phyloP scores from a whole-genome alignment of 2,888 invertebrate species.

The Amaurobius ferox region DNA sequence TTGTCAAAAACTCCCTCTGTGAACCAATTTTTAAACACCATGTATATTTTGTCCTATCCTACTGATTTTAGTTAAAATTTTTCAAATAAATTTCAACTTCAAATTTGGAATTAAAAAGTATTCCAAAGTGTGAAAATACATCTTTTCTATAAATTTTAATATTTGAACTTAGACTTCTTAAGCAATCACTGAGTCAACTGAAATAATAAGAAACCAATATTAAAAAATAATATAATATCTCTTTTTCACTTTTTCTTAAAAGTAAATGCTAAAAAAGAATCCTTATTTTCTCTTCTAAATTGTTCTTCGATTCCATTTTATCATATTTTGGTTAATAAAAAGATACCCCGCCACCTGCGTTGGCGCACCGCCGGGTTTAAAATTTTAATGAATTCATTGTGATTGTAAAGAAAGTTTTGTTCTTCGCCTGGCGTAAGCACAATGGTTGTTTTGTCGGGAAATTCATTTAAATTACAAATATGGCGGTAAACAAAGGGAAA shows the following conservation, averaged over 20 bases:
- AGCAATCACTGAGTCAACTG: no score
- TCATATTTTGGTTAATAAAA: slow-evolving; percentile 18
- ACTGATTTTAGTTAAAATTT: no score
- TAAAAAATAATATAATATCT: no score
- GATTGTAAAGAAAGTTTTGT: slow-evolving; percentile 56
- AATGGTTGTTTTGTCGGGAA: slow-evolving; percentile 49
- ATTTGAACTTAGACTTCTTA: no score
- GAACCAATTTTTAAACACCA: no score
- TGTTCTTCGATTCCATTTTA: slow-evolving; percentile 15
- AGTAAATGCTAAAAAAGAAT: not conserved
- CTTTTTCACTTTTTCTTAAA: not conserved
- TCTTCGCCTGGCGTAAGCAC: slow-evolving; percentile 46
- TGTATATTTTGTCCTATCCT: no score
- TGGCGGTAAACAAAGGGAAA: slow-evolving; percentile 63
- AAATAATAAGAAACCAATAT: no score
- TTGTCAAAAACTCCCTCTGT: no score
- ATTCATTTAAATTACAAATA: slow-evolving; percentile 71
- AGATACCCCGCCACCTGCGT: slow-evolving; percentile 35
- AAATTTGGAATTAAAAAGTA: no score
- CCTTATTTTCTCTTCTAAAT: not conserved
- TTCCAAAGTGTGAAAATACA: no score
- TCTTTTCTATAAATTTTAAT: no score
- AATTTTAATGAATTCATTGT: slow-evolving; percentile 72
- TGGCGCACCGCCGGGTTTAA: slow-evolving; percentile 54
- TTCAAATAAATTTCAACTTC: no score